phyloP scores from a whole-genome alignment of 1,140 invertebrate genomes.

The Psilanteris sp. region DNA sequence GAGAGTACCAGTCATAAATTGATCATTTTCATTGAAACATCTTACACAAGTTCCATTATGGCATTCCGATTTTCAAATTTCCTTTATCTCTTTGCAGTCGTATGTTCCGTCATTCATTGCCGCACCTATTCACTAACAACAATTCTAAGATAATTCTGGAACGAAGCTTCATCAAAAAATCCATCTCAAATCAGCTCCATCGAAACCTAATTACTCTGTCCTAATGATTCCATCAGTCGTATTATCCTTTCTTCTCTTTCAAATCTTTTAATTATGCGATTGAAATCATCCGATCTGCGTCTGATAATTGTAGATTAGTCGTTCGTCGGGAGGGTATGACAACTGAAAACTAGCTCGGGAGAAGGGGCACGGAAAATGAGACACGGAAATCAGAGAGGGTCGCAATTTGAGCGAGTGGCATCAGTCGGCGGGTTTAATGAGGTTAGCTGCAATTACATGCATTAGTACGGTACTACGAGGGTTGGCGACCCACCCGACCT shows the following conservation, averaged over 20 bases:
- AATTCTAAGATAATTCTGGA: slow-evolving; percentile 36
- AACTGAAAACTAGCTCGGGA: slow-evolving; percentile 29
- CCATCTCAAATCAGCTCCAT: slow-evolving; percentile 31
- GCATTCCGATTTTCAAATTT: slow-evolving; percentile 24
- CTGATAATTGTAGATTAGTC: slow-evolving; percentile 60
- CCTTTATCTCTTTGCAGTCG: neutral
- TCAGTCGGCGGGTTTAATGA: slow-evolving; percentile 77
- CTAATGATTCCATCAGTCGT: slow-evolving; percentile 34
- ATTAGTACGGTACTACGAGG: slow-evolving; percentile 74
- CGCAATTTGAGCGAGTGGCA: slow-evolving; percentile 74
- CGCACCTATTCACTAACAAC: neutral
- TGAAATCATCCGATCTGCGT: slow-evolving; percentile 56
- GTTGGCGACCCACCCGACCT: slow-evolving; percentile 66
- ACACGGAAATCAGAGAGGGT: slow-evolving; percentile 37
- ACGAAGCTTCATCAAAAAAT: slow-evolving; percentile 35
- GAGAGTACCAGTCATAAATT: too few relatives aligned
- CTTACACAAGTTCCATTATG: too few relatives aligned
- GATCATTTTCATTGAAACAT: too few relatives aligned
- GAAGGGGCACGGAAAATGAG: slow-evolving; percentile 16
- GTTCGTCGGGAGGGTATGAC: slow-evolving; percentile 24
- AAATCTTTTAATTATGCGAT: slow-evolving; percentile 56
- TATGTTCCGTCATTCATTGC: slow-evolving; percentile 2
- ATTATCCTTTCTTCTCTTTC: slow-evolving; percentile 46
- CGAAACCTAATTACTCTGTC: slow-evolving; percentile 37
- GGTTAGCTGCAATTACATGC: slow-evolving; percentile 79